Conservation (phyloP, 1,140 invertebrate species). For the Agraylea sexmaculata region DNA sequence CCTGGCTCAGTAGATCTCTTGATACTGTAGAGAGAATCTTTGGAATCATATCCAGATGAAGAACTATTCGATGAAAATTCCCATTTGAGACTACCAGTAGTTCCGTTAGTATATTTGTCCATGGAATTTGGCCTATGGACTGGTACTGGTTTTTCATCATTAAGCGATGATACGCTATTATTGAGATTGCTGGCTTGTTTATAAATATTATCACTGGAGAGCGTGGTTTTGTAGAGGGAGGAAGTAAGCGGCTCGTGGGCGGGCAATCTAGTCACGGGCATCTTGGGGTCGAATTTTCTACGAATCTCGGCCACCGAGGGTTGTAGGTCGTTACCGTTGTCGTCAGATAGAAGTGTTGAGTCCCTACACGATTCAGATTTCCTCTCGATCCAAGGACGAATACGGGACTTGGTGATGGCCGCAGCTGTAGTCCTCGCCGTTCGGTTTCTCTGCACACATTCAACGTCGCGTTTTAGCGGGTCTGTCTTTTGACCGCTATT, state of each 20-base stretch:
- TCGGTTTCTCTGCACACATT: constrained; percentile 20
- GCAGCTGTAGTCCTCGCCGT: constrained; percentile 33
- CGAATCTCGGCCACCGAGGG: constrained; percentile 42
- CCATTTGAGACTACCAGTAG: constrained; percentile 26
- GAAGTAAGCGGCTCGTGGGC: constrained; percentile 30
- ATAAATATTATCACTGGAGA: constrained; percentile 31
- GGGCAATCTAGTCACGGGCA: constrained; percentile 37
- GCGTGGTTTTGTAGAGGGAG: constrained; percentile 23
- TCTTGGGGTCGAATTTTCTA: constrained; percentile 40
- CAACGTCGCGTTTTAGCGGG: constrained; percentile 14
- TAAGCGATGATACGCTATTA: constrained; percentile 20
- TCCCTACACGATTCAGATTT: constrained; percentile 15
- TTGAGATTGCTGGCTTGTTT: constrained; percentile 34
- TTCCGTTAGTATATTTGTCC: constrained; percentile 29
- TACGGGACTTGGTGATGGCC: constrained; percentile 32
- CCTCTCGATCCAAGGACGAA: constrained; percentile 25
- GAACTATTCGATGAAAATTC: constrained; percentile 29
- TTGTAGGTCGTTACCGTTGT: constrained; percentile 41
- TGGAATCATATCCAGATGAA: constrained; percentile 33
- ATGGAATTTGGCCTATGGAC: constrained; percentile 30
- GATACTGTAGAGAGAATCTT: constrained; percentile 24
- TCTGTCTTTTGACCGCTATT: constrained; percentile 2
- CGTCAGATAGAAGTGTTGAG: constrained; percentile 29
- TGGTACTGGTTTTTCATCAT: constrained; percentile 34
- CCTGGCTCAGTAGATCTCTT: constrained; percentile 35